phyloP scores from a whole-genome alignment of 2,797 vertebrate genomes.

The Trematomus bernacchii region DNA sequence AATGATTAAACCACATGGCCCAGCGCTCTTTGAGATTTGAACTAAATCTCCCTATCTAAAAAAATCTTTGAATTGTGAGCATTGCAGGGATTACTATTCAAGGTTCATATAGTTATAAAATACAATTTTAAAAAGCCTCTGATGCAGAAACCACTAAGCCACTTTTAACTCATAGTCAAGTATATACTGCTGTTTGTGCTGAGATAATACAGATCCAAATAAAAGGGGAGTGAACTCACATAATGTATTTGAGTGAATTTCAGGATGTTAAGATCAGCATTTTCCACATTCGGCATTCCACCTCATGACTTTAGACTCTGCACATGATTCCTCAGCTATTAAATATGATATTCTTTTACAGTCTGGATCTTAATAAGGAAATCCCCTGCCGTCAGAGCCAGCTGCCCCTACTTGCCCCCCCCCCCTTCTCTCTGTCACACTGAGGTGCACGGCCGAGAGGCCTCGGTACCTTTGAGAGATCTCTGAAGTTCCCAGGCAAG shows the following conservation, averaged over 20 bases:
- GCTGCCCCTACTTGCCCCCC: slow-evolving; percentile 7
- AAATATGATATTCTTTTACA: slow-evolving; percentile 61
- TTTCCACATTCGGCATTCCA: slow-evolving; percentile 43
- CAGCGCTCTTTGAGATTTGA: background rate
- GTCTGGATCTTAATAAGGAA: slow-evolving; percentile 61
- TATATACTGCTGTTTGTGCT: slow-evolving; percentile 10
- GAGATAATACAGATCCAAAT: slow-evolving; percentile 20
- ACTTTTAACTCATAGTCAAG: slow-evolving; percentile 9
- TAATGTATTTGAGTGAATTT: slow-evolving; percentile 19
- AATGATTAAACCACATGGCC: background rate
- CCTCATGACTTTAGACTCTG: slow-evolving; percentile 33
- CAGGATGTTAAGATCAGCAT: slow-evolving; percentile 37
- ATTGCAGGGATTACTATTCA: background rate
- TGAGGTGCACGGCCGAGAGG: slow-evolving; percentile 29
- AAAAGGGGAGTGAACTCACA: slow-evolving; percentile 24
- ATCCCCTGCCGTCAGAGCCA: slow-evolving; percentile 45
- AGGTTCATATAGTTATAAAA: slow-evolving; percentile 1
- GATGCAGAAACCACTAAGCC: slow-evolving; percentile 23
- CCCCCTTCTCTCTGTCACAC: slow-evolving; percentile 6
- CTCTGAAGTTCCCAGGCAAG: slow-evolving; percentile 97
- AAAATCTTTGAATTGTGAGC: background rate
- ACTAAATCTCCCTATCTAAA: background rate
- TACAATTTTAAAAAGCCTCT: background rate
- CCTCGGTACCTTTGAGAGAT: slow-evolving; percentile 96
- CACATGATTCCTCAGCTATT: slow-evolving; percentile 45